Evolutionary conservation across 2,888 invertebrate genomes (phyloP), one percentile per base, ranked within the genome.

Genomic region (Adelognathus sp.): DNA sequence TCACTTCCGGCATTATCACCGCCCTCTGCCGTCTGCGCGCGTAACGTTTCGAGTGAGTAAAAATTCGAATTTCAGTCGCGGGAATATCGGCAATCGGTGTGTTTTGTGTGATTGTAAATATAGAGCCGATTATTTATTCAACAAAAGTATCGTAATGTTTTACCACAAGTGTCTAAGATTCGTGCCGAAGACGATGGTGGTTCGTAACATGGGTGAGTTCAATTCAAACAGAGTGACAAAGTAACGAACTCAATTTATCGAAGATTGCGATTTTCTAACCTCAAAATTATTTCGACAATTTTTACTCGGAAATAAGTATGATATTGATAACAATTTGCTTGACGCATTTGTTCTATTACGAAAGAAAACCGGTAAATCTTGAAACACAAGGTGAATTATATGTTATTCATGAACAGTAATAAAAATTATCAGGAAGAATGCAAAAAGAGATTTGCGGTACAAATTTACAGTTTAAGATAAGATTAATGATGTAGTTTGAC

Each of bases 141-240:
- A n/a, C n/a, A n/a, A n/a, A 16, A 21, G 24, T 14, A 16, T 21
- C 4, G 60, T n/a, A 33, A 81, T 81, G 79, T 66, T 81, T 56
- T 27, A 56, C 36, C 54, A 56, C 18, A 73, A 69, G 33, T 73
- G 70, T 73, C 27, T 36, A 21, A 67, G 73, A 29, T 79, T 76
- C 11, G 21, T 76, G 44, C 76, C 81, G 36, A 76, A 64, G 24
- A 63, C 73, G n/a, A 63, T 79, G 27, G 11, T 36, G 0, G 41
- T 66, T 21, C 39, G 81, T 61, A 72, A 76, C 24, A 76, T 81
- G 72, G 81, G 81, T 76, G 66, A 66, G 60, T 44, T 36, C 6
- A 41, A 21, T 21, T 41, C 11, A 52, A 21, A 7, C 0, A 16
- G 21, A 2, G 11, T 11, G 50, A 50, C 11, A 31, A n/a, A n/a